Evolutionary conservation across 2,888 invertebrate genomes (phyloP), one percentile per base, ranked within the genome.

Genomic region (Dryomyza anilis): DNA sequence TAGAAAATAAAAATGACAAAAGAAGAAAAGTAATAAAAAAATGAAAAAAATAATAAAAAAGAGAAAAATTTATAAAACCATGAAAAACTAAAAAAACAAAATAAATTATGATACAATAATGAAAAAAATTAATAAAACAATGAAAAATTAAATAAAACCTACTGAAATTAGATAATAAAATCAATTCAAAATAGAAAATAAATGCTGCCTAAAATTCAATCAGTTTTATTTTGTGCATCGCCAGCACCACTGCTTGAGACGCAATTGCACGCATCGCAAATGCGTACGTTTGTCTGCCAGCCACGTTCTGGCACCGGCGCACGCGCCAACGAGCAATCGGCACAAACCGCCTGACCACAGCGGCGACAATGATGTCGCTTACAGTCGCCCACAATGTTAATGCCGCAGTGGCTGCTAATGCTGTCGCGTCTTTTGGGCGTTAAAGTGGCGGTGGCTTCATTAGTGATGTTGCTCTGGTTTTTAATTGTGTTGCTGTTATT

Each of bases 301-400:
- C 92, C 92, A 70, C 88, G 85, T 55, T 88, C 87, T 10, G 91
- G 92, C 39, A 93, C 92, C 3, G 89, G 86, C 71, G 87, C 86
- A 21, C 85, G 85, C 16, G 76, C 69, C 62, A 73, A 75, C 3
- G 87, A 87, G 74, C 87, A 87, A 65, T 81, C 81, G 60, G 86
- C 85, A 78, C 92, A 92, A 0, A 91, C 89, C 2, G 90, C 90
- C 71, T 88, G 86, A 0, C 92, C 92, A 78, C 92, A 92, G 53
- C 87, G 86, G 29, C 91, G 85, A 74, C 91, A 91, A 81, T 91
- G 91, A 80, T 91, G 91, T 1, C 84, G 80, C 27, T 71, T 70
- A 21, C 76, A 80, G n/a, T 81, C 85, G n/a, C 76, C 75, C n/a
- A 30, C 50, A 2, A 39, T 39, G 5, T 19, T 19, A 1, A 19